These are phyloP conservation scores for Sapayoa aenigma DNA, from an alignment of 2,113 vertebrate genomes.

Conservation along the genomic window DNA sequence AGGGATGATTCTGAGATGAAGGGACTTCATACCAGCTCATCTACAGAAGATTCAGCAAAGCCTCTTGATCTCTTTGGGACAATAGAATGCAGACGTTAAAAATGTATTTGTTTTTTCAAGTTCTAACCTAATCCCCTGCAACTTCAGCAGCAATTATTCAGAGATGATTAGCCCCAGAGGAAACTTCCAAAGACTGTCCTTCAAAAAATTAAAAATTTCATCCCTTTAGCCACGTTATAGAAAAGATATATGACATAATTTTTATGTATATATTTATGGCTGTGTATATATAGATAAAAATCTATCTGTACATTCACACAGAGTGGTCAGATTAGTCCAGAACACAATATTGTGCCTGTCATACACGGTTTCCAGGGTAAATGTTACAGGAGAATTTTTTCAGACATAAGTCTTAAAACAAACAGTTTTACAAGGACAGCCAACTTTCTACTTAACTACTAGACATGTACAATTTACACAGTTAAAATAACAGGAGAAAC, in stretches of 20 bases:
- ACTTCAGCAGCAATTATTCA: conserved; percentile 34
- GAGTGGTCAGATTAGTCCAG: not conserved
- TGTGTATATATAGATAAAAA: not conserved
- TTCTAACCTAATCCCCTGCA: conserved; percentile 3
- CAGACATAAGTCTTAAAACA: not conserved
- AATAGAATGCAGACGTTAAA: conserved; percentile 8
- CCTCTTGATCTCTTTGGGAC: conserved; percentile 28
- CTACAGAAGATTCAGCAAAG: conserved; percentile 54
- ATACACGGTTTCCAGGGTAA: not conserved
- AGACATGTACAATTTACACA: not conserved
- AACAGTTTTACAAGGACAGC: not conserved
- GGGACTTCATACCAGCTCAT: conserved; percentile 46
- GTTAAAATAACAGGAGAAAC: not conserved
- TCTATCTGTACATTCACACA: too few species aligned
- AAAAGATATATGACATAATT: not conserved
- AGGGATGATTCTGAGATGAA: conserved; percentile 45
- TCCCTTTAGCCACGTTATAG: not conserved
- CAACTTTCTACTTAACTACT: not conserved
- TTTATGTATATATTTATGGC: not conserved
- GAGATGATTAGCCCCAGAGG: not conserved
- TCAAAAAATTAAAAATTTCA: not conserved
- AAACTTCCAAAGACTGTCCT: not conserved
- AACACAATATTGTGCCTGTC: not conserved
- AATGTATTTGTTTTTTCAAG: conserved; percentile 39
- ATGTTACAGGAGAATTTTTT: not conserved